Base-by-base conservation (phyloP, 2,888 invertebrate genomes). In the Julus scanicus region DNA sequence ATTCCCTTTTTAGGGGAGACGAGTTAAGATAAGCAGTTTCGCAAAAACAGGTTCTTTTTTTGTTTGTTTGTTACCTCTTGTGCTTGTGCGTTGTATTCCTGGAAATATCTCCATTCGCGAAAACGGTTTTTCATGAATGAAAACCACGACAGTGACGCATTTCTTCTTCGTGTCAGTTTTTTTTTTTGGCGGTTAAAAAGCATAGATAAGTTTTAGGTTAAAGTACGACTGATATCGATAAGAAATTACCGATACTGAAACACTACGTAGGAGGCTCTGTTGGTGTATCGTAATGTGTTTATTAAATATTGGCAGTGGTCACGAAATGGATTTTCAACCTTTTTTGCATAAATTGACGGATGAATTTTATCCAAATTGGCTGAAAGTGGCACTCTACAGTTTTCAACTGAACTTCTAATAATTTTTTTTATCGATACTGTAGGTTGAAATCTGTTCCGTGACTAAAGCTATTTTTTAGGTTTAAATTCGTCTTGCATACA, bases 1-100 rank as follows among this genome's bases (percentile, higher is more conserved):
- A 53, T n/a, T 63, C 57, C 57, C 57, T 63, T 63, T n/a, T 63
- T n/a, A n/a, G 57, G 57, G 57, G n/a, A n/a, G n/a, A 6, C n/a
- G n/a, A 6, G 57, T n/a, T 53, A 13, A 15, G 57, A 63, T 63
- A 63, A 63, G 57, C 29, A 29, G 29, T 29, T 53, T 53, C 15
- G 13, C 11, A 53, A 53, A 53, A 53, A 53, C 53, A 13, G 13
- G 53, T 53, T 53, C 17, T 9, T 9, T 13, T 53, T 15, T 13
- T 53, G 53, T 29, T 29, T 29, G 29, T 29, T 29, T 29, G 44
- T 44, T 44, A 44, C 44, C 44, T 44, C 44, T 44, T 44, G 44
- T 44, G 44, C 44, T 44, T 29, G 29, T 29, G 29, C 57, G 3
- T n/a, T n/a, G 57, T 17, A n/a, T 63, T 63, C 44, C 8, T 44